Base-by-base conservation (phyloP, 2,797 vertebrate species). In the Oryzias dopingdopingensis region DNA sequence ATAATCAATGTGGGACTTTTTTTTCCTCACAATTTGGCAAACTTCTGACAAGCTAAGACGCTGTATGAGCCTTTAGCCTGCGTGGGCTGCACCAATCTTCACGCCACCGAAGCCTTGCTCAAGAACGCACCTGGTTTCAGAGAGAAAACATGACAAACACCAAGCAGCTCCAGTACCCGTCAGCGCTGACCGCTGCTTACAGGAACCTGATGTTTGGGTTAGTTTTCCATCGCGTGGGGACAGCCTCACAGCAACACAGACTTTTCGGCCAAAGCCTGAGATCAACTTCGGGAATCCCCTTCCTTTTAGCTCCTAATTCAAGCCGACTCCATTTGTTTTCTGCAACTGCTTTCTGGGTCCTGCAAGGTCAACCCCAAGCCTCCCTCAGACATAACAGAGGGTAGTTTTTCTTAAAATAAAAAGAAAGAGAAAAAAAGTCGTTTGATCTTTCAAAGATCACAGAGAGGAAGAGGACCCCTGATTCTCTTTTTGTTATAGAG, bases 391-490 rank as follows among this genome's bases (percentile, higher is more conserved):
- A 86, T 69, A 89, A 89, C 86, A 88, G 65, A 66, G 23, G 29
- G 51, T 56, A 50, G 22, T 51, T 63, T 6, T 56, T 65, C 71
- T 59, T 74, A 47, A 37, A 37, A 37, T 59, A 44, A 59, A 78
- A 76, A 26, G 20, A 44, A 44, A 67, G 51, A 48, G 23, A 52
- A 52, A 66, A 52, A 1, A 1, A 6, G 55, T 51, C 52, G 65
- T 86, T 84, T 88, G 84, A 89, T 76, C 85, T 86, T 53, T 52
- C 18, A 70, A 52, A 86, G 75, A 87, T 88, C 80, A 83, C 59
- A 87, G 65, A 69, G 63, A 53, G 24, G 63, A 8, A 49, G 50
- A 80, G 68, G 67, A 72, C 72, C 67, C 66, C 64, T 67, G 75
- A 71, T 79, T 63, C 77, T 69, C 67, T 59, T 74, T 74, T 68